phyloP scores from a whole-genome alignment of 1,140 invertebrate species.

The Orius insidiosus region DNA sequence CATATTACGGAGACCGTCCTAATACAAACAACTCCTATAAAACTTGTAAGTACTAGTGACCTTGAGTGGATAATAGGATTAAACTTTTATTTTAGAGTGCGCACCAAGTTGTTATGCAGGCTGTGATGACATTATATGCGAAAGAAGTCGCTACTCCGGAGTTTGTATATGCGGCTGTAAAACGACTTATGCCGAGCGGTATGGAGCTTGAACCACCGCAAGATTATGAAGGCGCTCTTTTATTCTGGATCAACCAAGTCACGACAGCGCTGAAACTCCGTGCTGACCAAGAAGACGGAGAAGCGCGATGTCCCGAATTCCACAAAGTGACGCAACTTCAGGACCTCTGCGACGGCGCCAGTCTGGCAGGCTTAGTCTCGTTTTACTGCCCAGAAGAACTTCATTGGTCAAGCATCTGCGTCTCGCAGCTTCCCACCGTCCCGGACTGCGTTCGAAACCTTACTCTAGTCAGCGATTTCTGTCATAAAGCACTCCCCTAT shows the following conservation, averaged over 20 bases:
- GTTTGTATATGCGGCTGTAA: constrained; percentile 67
- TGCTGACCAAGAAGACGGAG: constrained; percentile 29
- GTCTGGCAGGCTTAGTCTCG: constrained; percentile 70
- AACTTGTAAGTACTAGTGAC: constrained; percentile 83
- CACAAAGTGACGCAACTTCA: constrained; percentile 38
- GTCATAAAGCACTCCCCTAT: constrained; percentile 62
- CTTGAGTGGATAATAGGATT: neutral
- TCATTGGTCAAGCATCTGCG: constrained; percentile 50
- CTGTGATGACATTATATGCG: constrained; percentile 87
- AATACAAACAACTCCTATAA: constrained; percentile 86
- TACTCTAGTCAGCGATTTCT: constrained; percentile 75
- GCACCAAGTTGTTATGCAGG: constrained; percentile 93
- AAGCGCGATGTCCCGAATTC: constrained; percentile 10
- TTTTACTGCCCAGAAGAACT: constrained; percentile 87
- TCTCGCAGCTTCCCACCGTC: constrained; percentile 52
- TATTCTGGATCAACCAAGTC: constrained; percentile 82
- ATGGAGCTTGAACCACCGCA: constrained; percentile 29
- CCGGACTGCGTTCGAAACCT: constrained; percentile 90
- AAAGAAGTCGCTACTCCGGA: constrained; percentile 84
- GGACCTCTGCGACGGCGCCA: constrained; percentile 83
- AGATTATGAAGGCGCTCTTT: constrained; percentile 67
- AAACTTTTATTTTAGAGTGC: constrained; percentile 48
- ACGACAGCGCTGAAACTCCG: constrained; percentile 54
- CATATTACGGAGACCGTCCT: constrained; percentile 89
- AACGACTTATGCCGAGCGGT: constrained; percentile 39